phyloP scores from a whole-genome alignment of 2,888 invertebrate genomes.

The Margaritifera margaritifera region DNA sequence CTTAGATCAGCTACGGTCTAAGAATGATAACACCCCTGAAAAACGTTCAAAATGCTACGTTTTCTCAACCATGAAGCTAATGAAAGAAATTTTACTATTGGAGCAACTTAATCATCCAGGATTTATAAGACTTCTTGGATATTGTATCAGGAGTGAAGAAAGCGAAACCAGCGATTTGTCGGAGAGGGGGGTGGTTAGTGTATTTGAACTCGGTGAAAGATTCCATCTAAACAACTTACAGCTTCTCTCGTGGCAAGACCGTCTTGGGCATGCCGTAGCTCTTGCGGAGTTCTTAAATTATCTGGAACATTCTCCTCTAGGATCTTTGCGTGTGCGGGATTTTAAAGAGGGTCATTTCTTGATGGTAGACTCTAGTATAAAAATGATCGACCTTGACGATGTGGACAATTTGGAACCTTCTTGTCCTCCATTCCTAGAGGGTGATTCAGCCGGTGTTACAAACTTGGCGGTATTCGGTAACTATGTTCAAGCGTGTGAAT shows the following conservation, averaged over 20 bases:
- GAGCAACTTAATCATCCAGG: constrained; percentile 65
- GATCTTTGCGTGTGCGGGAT: constrained; percentile 66
- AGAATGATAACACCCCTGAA: constrained; percentile 20
- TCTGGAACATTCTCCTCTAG: constrained; percentile 65
- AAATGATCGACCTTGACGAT: constrained; percentile 69
- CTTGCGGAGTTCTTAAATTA: constrained; percentile 62
- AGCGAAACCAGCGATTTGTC: constrained; percentile 64
- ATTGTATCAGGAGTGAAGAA: constrained; percentile 68
- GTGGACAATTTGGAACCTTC: constrained; percentile 63
- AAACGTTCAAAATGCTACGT: constrained; percentile 54
- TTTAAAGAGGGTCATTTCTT: constrained; percentile 68
- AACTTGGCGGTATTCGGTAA: constrained; percentile 11
- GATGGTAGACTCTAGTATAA: constrained; percentile 55
- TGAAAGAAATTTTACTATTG: constrained; percentile 68
- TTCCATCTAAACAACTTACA: constrained; percentile 56
- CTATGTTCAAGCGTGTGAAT: constrained; percentile 40
- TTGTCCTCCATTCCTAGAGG: constrained; percentile 42
- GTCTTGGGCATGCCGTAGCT: constrained; percentile 57
- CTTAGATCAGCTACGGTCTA: constrained; percentile 40
- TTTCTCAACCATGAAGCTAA: constrained; percentile 65
- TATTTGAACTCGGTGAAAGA: constrained; percentile 62
- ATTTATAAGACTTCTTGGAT: constrained; percentile 62
- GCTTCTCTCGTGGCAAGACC: constrained; percentile 52
- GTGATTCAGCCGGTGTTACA: constrained; percentile 2
- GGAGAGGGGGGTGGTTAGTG: constrained; percentile 65